phyloP scores from a whole-genome alignment of 2,888 invertebrate species.

The Dicyrtoma fusca region DNA sequence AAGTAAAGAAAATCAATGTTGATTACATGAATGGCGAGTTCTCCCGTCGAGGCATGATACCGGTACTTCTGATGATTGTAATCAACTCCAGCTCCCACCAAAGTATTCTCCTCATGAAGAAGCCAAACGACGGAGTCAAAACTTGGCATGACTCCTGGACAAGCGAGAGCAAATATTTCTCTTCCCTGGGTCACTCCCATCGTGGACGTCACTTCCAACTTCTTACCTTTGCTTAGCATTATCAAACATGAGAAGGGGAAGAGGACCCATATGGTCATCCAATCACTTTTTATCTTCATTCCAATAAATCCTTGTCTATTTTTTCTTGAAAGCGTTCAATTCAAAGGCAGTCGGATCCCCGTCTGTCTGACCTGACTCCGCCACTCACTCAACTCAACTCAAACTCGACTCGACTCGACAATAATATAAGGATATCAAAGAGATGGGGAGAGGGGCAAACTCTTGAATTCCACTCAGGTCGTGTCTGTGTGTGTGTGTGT shows the following conservation, averaged over 20 bases:
- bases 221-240: slow-evolving; percentile 18
- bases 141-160: slow-evolving; percentile 33
- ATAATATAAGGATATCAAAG: too few relatives aligned
- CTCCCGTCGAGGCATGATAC: slow-evolving; percentile 40
- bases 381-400: neutral
- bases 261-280: slow-evolving; percentile 4
- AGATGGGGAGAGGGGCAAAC: too few relatives aligned
- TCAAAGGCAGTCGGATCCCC: too few relatives aligned
- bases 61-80: slow-evolving; percentile 42
- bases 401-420: neutral
- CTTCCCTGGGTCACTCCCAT: slow-evolving; percentile 31
- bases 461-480: too few relatives aligned
- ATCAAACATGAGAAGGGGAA: slow-evolving; percentile 19
- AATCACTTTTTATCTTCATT: slow-evolving; percentile 14
- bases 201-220: slow-evolving; percentile 19
- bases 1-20: slow-evolving; percentile 36
- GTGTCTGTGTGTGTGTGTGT: too few relatives aligned
- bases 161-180: slow-evolving; percentile 31
- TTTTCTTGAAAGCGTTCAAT: neutral
- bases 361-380: neutral
- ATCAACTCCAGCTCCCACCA: slow-evolving; percentile 39
- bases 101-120: slow-evolving; percentile 31
- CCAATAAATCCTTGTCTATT: neutral
- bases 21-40: slow-evolving; percentile 42
- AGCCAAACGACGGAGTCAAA: slow-evolving; percentile 45